Conservation (phyloP, 2,888 invertebrate genomes). For the Dinocampus coccinellae region DNA sequence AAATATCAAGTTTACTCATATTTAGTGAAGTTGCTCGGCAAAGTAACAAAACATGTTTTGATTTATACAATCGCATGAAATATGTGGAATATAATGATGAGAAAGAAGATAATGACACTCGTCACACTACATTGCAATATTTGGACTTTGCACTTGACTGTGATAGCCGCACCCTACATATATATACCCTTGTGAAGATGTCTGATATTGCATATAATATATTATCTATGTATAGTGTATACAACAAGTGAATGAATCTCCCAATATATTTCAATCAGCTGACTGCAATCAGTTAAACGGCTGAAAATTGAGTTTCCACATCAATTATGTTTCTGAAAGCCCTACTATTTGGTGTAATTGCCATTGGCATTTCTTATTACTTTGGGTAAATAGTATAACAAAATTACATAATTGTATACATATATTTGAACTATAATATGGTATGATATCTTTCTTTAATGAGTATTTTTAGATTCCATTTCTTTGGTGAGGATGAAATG, state of each 20-base stretch:
- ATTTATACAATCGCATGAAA: no score
- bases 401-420: no score
- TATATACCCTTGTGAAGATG: no score
- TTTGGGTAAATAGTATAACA: background rate
- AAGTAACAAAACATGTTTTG: no score
- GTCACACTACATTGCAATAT: background rate
- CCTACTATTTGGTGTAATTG: background rate
- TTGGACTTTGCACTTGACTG: conserved; percentile 1
- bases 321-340: conserved; percentile 8
- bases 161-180: background rate
- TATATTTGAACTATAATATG: no score
- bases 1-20: no score
- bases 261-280: background rate
- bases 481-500: conserved; percentile 2
- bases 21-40: no score
- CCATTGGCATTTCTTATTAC: background rate
- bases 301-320: background rate
- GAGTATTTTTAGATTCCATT: background rate
- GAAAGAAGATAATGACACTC: no score
- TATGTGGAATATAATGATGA: no score
- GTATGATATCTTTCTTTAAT: background rate
- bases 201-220: background rate
- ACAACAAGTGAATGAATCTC: background rate
- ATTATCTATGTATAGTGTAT: background rate
- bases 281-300: background rate